Conservation (phyloP, 2,113 vertebrate species). For the Jacana jacana region DNA sequence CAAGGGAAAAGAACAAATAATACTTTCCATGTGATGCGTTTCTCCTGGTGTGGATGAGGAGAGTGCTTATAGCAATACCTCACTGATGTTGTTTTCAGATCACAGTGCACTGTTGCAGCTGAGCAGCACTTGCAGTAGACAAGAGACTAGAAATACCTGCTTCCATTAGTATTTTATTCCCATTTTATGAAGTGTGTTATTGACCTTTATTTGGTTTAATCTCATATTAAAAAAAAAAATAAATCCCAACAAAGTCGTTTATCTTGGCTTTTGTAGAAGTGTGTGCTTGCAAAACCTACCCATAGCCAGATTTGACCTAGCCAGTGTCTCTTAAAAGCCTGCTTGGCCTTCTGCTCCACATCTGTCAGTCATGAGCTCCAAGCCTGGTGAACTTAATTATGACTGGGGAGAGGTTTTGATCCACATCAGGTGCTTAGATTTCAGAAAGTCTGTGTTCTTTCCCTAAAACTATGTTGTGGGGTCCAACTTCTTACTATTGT, state of each 20-base stretch:
- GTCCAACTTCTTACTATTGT: neutral
- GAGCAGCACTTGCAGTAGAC: neutral
- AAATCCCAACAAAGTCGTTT: no score
- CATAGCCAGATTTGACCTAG: neutral
- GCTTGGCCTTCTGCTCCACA: neutral
- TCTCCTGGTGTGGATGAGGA: neutral
- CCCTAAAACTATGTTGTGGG: neutral
- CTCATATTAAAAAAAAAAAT: neutral
- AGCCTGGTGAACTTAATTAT: neutral
- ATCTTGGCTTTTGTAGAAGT: neutral
- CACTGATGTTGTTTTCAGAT: neutral
- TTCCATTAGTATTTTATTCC: neutral
- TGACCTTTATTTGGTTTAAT: neutral
- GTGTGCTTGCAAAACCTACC: neutral
- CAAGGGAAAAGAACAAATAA: neutral
- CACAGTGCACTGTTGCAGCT: neutral
- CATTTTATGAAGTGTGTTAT: neutral
- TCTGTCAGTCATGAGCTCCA: neutral
- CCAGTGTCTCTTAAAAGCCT: neutral
- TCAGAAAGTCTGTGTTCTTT: neutral
- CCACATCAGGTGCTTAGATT: neutral
- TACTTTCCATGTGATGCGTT: neutral
- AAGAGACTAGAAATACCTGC: neutral
- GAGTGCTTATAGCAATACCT: accelerated
- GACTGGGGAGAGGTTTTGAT: neutral